Percentiles rank a stretch among this genome's conserved stretches.
Evolutionary conservation across 2,888 invertebrate species (phyloP).

Genomic region (Coleophora deauratella): DNA sequence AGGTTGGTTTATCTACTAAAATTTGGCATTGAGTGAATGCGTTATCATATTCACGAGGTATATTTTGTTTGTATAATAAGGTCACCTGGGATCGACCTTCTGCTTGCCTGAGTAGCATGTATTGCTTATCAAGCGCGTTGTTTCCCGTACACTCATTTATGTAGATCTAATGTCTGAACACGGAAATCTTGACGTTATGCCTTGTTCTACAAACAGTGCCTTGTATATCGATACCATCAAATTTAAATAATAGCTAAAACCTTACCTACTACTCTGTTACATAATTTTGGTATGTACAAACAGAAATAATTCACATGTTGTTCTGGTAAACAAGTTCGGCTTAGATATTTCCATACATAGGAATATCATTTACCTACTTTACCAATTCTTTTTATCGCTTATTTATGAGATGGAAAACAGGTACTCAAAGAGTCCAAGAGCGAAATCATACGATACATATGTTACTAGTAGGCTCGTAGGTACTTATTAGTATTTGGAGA

Average conservation of each 20-base stretch:
- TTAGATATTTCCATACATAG: too few relatives aligned
- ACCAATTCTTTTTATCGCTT: too few relatives aligned
- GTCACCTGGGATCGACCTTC: conserved; percentile 50
- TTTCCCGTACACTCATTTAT: conserved; percentile 39
- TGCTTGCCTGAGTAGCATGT: too few relatives aligned
- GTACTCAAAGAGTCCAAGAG: conserved; percentile 52
- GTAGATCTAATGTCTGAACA: conserved; percentile 63
- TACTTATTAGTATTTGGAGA: conserved; percentile 73
- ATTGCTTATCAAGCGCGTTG: conserved; percentile 43
- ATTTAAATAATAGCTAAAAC: too few relatives aligned
- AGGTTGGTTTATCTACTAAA: too few relatives aligned
- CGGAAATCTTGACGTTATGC: conserved; percentile 64
- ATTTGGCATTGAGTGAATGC: too few relatives aligned
- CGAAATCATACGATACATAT: conserved; percentile 42
- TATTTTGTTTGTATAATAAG: conserved; percentile 20
- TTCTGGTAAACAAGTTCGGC: too few relatives aligned
- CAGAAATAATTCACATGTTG: too few relatives aligned
- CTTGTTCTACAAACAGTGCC: conserved; percentile 18
- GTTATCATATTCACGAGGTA: background rate
- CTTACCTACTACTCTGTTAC: background rate
- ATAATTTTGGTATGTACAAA: too few relatives aligned
- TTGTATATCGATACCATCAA: background rate
- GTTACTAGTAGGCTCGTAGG: conserved; percentile 49
- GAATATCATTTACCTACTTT: too few relatives aligned
- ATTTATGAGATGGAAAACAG: conserved; percentile 70